Evolutionary conservation across 2,797 vertebrate species (phyloP), one percentile per base, ranked within the genome.

Genomic region (Threskiornis aethiopicus): DNA sequence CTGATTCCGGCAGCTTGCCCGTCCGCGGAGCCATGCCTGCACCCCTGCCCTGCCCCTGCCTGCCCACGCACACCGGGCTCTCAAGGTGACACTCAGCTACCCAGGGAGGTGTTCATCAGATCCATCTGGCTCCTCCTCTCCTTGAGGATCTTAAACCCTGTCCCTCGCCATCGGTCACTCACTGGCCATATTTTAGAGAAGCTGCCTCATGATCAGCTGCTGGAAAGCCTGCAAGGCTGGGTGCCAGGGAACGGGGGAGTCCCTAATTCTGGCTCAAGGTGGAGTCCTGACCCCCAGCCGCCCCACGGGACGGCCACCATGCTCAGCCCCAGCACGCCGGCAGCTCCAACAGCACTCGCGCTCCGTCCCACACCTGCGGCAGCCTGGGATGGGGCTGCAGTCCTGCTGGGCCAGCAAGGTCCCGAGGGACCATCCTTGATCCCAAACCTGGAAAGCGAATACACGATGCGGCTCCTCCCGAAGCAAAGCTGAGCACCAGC

Each of bases 391-490:
- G 13, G 17, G 9, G 31, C 47, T 35, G 58, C 66, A 72, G 37
- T 8, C 42, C 55, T 6, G 33, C 52, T 44, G 10, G 22, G 31
- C 29, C 70, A 62, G 64, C 24, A 19, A 58, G n/a, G 6, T 62
- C 86, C 54, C 17, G 52, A 55, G 39, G 52, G 54, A 75, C 35
- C 52, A 10, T 16, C 44, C 75, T 59, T 12, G 16, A n/a, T 21
- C 67, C 62, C 73, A 58, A 33, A 66, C 39, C 67, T 16, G 42
- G 42, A 57, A 69, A 71, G 17, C 1, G 4, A 76, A 33, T 1
- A 15, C n/a, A 11, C 1, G 4, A 16, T 1, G 0, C 2, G 3
- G n/a, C n/a, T 84, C 18, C 65, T 77, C 65, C 18, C 3, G 6
- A 61, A 86, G 76, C 66, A 77, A 29, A 2, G 1, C 25, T 1